Base-by-base conservation (phyloP, 2,888 invertebrate genomes). In the Ornithoptera alexandrae region DNA sequence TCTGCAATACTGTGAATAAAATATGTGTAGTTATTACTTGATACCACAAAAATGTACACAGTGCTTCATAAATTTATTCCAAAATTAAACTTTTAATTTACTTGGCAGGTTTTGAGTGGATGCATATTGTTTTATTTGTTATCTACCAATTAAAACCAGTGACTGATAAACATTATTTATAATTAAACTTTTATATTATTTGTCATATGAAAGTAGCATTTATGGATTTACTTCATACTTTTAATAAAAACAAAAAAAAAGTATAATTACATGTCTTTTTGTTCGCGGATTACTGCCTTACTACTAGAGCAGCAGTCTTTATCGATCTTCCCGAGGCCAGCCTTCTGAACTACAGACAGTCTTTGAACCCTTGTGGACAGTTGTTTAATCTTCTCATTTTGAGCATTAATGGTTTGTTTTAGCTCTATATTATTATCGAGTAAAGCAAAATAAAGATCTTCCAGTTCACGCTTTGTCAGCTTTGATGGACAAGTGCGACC, bases 391-490 rank as follows among this genome's bases (percentile, higher is more conserved):
- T 83, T 85, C 4, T 95, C 95, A 69, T 94, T 93, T 74, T 95
- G 95, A 50, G 85, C 84, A 66, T 95, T 93, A 4, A 94, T 87
- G 67, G 94, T 92, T 78, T 93, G 94, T 78, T 96, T 96, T 62
- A 96, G 81, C 18, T 93, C 87, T 62, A 93, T 79, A 75, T 95
- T 94, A 73, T 94, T 94, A 62, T 95, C 95, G 67, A 94, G 84
- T 60, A 95, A 75, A 6, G 93, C 88, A 74, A 94, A 93, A 82
- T 95, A 95, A 46, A 94, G 90, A 80, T 96, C 95, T 80, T 96
- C 95, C 62, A 96, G 83, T 69, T 95, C 94, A 68, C 90, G 92
- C 71, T 94, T 93, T 73, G 92, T 93, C 74, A 95, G 87, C 81
- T 94, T 94, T 66, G 93, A 88, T 8, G 91, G 89, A 71, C 88